Evolutionary conservation across 2,797 vertebrate genomes (phyloP).

Genomic region (Enoplosus armatus): DNA sequence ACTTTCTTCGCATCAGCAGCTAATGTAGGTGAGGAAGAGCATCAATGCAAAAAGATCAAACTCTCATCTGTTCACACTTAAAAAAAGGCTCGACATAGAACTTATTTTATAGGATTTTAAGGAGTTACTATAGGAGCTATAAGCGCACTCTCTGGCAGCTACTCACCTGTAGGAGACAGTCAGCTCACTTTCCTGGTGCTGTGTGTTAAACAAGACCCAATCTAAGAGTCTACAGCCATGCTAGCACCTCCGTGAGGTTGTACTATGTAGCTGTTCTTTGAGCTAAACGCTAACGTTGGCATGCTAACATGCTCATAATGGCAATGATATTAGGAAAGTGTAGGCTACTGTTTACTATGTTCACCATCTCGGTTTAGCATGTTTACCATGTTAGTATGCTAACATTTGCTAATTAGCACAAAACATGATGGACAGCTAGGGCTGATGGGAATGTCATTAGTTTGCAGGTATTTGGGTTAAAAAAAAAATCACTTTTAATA

Average conservation of each 20-base stretch:
- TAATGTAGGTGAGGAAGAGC: not conserved
- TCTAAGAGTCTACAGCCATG: not conserved
- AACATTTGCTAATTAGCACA: not conserved
- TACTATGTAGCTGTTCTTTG: not conserved
- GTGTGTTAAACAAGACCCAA: too few species aligned
- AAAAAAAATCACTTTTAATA: too few species aligned
- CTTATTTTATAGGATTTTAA: not conserved
- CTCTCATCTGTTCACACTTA: not conserved
- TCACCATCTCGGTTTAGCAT: not conserved
- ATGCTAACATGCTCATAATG: not conserved
- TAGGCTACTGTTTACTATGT: not conserved
- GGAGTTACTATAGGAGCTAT: not conserved
- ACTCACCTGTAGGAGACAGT: too few species aligned
- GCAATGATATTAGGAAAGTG: not conserved
- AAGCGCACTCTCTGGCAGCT: not conserved
- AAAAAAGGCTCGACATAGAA: not conserved
- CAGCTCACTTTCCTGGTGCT: not conserved
- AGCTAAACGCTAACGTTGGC: not conserved
- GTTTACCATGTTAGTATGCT: not conserved
- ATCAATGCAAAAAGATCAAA: not conserved
- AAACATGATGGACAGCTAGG: too few species aligned
- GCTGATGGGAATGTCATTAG: too few species aligned
- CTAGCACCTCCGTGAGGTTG: not conserved
- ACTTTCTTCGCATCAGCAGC: slow-evolving; percentile 7
- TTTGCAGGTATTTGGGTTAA: too few species aligned